Percentiles rank a stretch among this genome's conserved stretches.
These are phyloP conservation scores for Helobdella robusta DNA, from an alignment of 2,888 invertebrate species.

Conservation along the genomic window DNA sequence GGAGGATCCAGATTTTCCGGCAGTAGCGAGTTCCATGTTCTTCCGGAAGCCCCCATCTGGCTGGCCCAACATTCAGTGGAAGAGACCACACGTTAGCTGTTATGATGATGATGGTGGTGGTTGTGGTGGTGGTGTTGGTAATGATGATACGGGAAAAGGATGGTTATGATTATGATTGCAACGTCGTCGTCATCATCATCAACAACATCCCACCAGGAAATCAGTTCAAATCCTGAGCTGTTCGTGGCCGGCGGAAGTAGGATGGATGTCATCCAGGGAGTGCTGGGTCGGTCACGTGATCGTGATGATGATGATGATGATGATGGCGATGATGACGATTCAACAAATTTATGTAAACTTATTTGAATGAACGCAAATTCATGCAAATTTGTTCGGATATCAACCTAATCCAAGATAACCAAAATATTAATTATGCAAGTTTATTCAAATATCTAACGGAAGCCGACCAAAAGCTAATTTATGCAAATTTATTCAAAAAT, in stretches of 20 bases:
- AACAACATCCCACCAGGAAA: conserved; percentile 57
- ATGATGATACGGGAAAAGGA: background rate
- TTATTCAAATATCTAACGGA: too few relatives aligned
- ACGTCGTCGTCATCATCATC: background rate
- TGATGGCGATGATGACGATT: background rate
- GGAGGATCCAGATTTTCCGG: conserved; percentile 82
- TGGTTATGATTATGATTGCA: background rate
- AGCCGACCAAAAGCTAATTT: too few relatives aligned
- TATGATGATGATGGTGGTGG: background rate
- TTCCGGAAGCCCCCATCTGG: conserved; percentile 73
- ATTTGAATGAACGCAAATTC: background rate
- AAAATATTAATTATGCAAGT: too few relatives aligned
- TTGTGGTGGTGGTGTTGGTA: background rate
- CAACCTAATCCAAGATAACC: too few relatives aligned
- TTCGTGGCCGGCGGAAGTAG: conserved; percentile 80
- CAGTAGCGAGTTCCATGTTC: conserved; percentile 68
- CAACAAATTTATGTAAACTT: too few relatives aligned
- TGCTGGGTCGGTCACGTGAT: conserved; percentile 57
- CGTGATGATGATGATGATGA: conserved; percentile 7
- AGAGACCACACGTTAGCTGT: conserved; percentile 61
- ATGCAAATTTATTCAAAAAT: too few relatives aligned
- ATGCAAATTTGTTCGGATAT: too few relatives aligned
- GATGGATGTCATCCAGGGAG: conserved; percentile 95
- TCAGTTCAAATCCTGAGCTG: conserved; percentile 67
- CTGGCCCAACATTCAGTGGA: conserved; percentile 69